Percentiles rank a stretch among this genome's conserved stretches.
Conservation (phyloP, 2,113 vertebrate species). For the Oreochromis tanganicae region DNA sequence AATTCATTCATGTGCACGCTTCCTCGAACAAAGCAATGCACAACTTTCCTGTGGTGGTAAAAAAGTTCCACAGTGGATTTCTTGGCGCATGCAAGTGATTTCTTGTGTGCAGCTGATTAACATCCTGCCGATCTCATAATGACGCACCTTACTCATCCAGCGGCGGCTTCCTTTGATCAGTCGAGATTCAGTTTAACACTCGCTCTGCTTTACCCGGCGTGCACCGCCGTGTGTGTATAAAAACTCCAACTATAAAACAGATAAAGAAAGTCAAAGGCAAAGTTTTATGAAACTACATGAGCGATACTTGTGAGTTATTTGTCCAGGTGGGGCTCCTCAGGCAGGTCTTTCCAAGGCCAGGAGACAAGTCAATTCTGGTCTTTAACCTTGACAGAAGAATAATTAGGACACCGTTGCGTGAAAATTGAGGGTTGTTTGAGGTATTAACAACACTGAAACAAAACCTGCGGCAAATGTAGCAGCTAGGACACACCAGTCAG, state of each 20-base stretch:
- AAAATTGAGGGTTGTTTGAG: background rate
- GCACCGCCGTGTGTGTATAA: background rate
- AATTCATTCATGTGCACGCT: background rate
- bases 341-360: background rate
- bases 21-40: background rate
- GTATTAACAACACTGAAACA: background rate
- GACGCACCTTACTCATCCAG: background rate
- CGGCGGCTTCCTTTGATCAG: background rate
- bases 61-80: background rate
- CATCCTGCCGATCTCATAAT: slow-evolving; percentile 7
- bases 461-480: background rate
- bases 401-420: background rate
- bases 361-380: background rate
- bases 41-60: background rate
- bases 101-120: slow-evolving; percentile 17
- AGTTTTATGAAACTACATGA: background rate
- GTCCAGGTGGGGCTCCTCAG: background rate
- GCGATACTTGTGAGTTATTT: background rate
- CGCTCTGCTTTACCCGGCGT: background rate
- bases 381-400: background rate
- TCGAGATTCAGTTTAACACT: background rate
- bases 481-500: background rate
- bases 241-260: background rate
- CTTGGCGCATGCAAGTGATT: background rate
- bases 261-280: background rate